Percentiles rank a stretch among this genome's conserved stretches.
Conservation (phyloP, 2,888 invertebrate species). For the Rhopalosiphum nymphaeae region DNA sequence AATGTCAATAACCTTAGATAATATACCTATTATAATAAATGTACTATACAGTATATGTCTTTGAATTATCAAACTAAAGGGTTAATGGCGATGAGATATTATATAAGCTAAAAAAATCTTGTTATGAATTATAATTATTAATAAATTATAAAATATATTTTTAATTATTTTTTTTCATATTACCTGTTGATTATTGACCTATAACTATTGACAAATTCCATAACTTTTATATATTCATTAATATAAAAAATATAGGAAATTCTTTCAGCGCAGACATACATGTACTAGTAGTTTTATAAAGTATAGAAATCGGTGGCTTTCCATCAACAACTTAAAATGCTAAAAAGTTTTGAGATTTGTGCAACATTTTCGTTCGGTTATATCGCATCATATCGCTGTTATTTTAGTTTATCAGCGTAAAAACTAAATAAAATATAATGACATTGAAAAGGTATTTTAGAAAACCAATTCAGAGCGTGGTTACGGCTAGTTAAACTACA, state of each 20-base stretch:
- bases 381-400: not conserved
- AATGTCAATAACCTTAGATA: no score
- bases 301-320: not conserved
- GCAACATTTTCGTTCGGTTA: not conserved
- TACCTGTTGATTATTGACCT: no score
- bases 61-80: no score
- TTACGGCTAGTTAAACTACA: not conserved
- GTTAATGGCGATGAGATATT: no score
- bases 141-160: no score
- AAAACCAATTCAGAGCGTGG: not conserved
- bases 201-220: no score
- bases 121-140: no score
- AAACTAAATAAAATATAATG: not conserved
- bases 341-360: not conserved
- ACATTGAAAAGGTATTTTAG: not conserved
- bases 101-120: no score
- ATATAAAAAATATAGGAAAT: not conserved
- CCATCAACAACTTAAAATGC: not conserved
- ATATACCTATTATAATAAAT: no score
- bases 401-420: not conserved
- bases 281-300: not conserved
- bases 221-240: no score
- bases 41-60: no score
- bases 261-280: not conserved
- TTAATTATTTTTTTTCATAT: no score